Evolutionary conservation across 2,888 invertebrate genomes (phyloP).

Genomic region (Diplazon laetatorius): DNA sequence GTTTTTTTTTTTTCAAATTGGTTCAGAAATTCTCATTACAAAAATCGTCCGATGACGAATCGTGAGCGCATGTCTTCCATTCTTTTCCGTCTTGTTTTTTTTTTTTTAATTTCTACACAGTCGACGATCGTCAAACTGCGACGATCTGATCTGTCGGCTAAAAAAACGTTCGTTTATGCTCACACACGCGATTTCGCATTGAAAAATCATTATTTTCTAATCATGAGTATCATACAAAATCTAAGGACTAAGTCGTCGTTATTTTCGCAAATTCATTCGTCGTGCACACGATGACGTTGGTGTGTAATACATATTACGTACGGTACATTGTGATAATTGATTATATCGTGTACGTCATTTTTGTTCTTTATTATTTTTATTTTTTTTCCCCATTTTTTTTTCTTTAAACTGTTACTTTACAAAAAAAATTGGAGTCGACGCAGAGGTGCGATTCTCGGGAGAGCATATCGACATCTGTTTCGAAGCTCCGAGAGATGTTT

Average conservation of each 20-base stretch:
- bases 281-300: constrained; percentile 64
- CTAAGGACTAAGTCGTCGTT: constrained; percentile 71
- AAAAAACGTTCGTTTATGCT: constrained; percentile 60
- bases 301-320: constrained; percentile 59
- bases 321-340: constrained; percentile 28
- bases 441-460: constrained; percentile 13
- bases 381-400: constrained; percentile 46
- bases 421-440: constrained; percentile 45
- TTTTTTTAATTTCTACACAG: constrained; percentile 34
- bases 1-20: no score
- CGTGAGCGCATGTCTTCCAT: constrained; percentile 41
- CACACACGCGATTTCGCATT: constrained; percentile 60
- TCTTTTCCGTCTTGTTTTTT: no score
- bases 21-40: no score
- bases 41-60: constrained; percentile 69
- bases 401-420: constrained; percentile 58
- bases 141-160: constrained; percentile 26
- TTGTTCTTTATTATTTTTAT: constrained; percentile 39
- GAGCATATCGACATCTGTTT: neutral
- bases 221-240: constrained; percentile 75
- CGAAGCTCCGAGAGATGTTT: constrained; percentile 7
- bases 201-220: constrained; percentile 58
- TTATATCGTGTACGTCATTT: constrained; percentile 26
- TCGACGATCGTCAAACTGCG: constrained; percentile 34
- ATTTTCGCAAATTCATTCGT: constrained; percentile 59